Evolutionary conservation across 1,140 invertebrate species (phyloP), one percentile per base, ranked within the genome.

Genomic region (Macrosteles quadrilineatus): DNA sequence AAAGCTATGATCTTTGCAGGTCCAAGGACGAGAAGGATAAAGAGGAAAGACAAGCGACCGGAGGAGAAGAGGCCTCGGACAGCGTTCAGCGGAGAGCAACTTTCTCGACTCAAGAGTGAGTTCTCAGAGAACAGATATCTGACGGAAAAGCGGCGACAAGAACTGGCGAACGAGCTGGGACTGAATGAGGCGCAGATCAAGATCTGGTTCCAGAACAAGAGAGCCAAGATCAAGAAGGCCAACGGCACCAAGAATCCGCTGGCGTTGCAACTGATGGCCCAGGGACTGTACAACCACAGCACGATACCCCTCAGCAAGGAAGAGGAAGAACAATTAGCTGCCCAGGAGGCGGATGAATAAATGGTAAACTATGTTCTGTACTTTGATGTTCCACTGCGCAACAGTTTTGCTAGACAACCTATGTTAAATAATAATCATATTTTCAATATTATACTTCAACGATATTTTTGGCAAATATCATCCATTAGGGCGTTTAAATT

Each of bases 101-200:
- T 99, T 73, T 88, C 91, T 1, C 88, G 94, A 75, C 83, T 99
- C 67, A 98, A 98, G 83, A 87, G 91, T 76, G 97, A 99, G 81
- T 99, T 99, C 81, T 87, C 91, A 32, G 93, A 97, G 77, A 98
- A 96, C 85, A 88, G 93, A 75, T 99, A 99, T 83, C 85, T 99
- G 71, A 99, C 95, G 0, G 97, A 99, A 78, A 87, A 94, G 68
- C 83, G 97, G 76, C 85, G 98, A 72, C 95, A 97, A 80, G 90
- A 94, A 71, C 85, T 99, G 65, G 95, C 97, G 3, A 84, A 90
- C 14, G 96, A 98, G 77, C 83, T 99, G 29, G 92, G 92, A 12
- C 83, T 99, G 12, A 98, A 98, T 77, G 98, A 99, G 79, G 95
- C 95, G 0, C 97, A 99, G 81, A 99, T 99, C 79, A 99, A 99